phyloP scores from a whole-genome alignment of 1,140 invertebrate genomes.

The Oryctes rhinoceros region DNA sequence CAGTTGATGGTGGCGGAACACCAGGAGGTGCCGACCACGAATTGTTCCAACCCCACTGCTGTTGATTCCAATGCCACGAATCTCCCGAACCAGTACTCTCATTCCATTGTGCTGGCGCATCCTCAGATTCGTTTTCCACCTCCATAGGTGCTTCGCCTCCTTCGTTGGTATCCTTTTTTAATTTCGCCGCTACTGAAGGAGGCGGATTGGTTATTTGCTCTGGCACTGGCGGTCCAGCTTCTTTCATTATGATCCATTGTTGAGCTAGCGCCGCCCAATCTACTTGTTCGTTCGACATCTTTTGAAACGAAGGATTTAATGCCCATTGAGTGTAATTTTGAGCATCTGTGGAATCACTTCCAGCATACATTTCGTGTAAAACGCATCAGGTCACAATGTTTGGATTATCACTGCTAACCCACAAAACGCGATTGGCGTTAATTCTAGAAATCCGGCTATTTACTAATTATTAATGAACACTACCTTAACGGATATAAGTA shows the following conservation, averaged over 20 bases:
- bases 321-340: constrained; percentile 77
- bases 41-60: constrained; percentile 61
- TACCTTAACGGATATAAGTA: background rate
- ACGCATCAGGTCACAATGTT: background rate
- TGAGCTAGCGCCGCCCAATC: constrained; percentile 96
- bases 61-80: constrained; percentile 64
- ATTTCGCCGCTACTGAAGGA: constrained; percentile 58
- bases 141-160: constrained; percentile 88
- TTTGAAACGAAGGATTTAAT: constrained; percentile 71
- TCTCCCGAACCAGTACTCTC: constrained; percentile 46
- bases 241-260: constrained; percentile 98
- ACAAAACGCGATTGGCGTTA: background rate
- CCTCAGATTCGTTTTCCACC: constrained; percentile 75
- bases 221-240: constrained; percentile 66
- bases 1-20: constrained; percentile 59
- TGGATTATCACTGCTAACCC: background rate
- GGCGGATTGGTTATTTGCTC: constrained; percentile 64
- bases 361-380: constrained; percentile 54
- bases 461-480: background rate
- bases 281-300: constrained; percentile 71
- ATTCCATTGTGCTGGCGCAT: constrained; percentile 55
- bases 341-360: constrained; percentile 58
- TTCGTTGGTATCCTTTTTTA: constrained; percentile 60
- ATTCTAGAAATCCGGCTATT: background rate
- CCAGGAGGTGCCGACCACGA: constrained; percentile 58